Evolutionary conservation across 2,797 vertebrate genomes (phyloP), one percentile per base, ranked within the genome.

Genomic region (Echiichthys vipera): DNA sequence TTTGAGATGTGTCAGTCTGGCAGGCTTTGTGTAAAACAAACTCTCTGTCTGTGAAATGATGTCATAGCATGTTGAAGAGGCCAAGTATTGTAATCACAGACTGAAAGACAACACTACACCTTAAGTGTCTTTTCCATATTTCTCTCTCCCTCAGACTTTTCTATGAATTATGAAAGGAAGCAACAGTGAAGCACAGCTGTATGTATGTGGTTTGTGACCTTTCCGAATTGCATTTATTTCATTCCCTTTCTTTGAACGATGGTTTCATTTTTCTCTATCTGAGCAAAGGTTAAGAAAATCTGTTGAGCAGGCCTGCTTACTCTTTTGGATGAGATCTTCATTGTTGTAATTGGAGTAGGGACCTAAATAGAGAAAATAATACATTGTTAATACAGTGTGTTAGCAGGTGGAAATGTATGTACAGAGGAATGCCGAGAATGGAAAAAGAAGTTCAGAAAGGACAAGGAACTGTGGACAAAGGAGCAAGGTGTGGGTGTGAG

Each of bases 291-390:
- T 58, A 53, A 32, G 32, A 46, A 49, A 71, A 72, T 53, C 49
- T 34, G 34, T 71, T 22, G 65, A 5, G 27, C 34, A 63, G 55
- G 59, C 42, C 49, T 40, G 87, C 96, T 96, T 91, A 99, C 98
- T 94, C 98, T 94, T 94, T 99, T 99, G 39, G 98, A 99, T 42
- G 98, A 99, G 86, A 99, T 98, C 93, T 97, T 99, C 98, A 99
- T 99, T 0, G 97, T 98, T 78, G 95, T 98, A 77, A 99, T 94
- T 5, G 97, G 94, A 58, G 96, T 96, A 0, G 97, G 96, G 46
- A 96, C 95, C 98, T 99, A 87, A 74, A 89, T 74, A 74, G 36
- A 75, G 61, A 80, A 69, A 83, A 83, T 3, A 45, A 71, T 29
- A 24, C 5, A 74, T 54, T 30, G 37, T 73, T 39, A 84, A 47